Conservation (phyloP, 92 coral and sea anemone genomes). For the Parazoanthus swiftii region DNA sequence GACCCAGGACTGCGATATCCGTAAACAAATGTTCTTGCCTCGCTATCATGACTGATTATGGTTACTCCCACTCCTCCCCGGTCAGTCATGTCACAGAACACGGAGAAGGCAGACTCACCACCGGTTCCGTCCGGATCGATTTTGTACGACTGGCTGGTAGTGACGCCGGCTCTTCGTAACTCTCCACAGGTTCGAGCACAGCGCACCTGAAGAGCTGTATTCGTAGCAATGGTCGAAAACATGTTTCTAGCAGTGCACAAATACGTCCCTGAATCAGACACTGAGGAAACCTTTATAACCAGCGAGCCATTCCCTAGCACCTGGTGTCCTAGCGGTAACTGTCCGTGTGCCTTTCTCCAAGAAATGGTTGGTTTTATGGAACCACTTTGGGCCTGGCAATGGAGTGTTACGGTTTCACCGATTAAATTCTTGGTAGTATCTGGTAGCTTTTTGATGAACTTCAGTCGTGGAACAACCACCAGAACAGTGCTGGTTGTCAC, state of each 20-base stretch:
- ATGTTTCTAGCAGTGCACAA: background rate
- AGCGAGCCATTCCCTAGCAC: slow-evolving; percentile 51
- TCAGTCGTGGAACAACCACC: slow-evolving; percentile 42
- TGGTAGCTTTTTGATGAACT: slow-evolving; percentile 48
- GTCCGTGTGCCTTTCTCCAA: slow-evolving; percentile 48
- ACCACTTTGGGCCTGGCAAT: slow-evolving; percentile 51
- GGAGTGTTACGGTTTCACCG: slow-evolving; percentile 23
- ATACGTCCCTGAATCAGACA: slow-evolving; percentile 45
- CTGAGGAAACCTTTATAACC: slow-evolving; percentile 44
- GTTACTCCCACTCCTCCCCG: slow-evolving; percentile 27
- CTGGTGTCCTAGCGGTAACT: slow-evolving; percentile 32
- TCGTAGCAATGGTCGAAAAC: background rate
- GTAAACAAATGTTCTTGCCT: too few relatives aligned
- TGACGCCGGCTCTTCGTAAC: background rate
- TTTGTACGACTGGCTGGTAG: background rate
- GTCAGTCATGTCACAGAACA: slow-evolving; percentile 43
- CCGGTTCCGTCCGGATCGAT: slow-evolving; percentile 8
- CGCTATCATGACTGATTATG: slow-evolving; percentile 43
- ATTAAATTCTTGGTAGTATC: slow-evolving; percentile 7
- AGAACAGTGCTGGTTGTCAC: slow-evolving; percentile 51
- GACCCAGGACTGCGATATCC: too few relatives aligned
- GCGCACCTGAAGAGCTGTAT: background rate
- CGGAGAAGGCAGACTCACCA: background rate
- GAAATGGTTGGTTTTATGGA: slow-evolving; percentile 49
- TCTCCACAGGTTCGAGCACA: background rate